Percentiles rank a stretch among this genome's conserved stretches.
Conservation (phyloP, 2,888 invertebrate species). For the Standfussiana lucernea region DNA sequence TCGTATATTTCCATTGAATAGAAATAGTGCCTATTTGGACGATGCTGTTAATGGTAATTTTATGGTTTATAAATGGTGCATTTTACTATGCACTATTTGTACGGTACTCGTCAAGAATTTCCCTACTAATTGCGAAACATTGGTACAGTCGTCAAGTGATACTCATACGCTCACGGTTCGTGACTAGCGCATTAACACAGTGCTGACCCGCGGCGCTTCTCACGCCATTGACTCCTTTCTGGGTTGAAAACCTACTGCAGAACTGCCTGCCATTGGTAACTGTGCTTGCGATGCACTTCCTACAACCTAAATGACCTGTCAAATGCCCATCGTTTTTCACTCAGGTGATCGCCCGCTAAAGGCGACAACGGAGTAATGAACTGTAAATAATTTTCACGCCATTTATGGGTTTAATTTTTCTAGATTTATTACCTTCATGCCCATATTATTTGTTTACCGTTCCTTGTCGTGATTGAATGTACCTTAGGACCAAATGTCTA, state of each 20-base stretch:
- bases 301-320: constrained; percentile 53
- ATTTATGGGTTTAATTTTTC: constrained; percentile 31
- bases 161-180: constrained; percentile 68
- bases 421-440: constrained; percentile 35
- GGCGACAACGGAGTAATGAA: constrained; percentile 49
- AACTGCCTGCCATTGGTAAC: constrained; percentile 61
- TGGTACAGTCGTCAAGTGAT: constrained; percentile 53
- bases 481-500: constrained; percentile 22
- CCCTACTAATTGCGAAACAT: constrained; percentile 47
- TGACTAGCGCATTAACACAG: constrained; percentile 75
- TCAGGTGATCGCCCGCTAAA: constrained; percentile 43
- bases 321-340: constrained; percentile 48
- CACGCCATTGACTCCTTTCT: constrained; percentile 77
- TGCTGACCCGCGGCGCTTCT: constrained; percentile 75
- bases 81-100: constrained; percentile 29
- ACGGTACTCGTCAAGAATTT: constrained; percentile 10
- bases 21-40: background rate
- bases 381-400: constrained; percentile 43
- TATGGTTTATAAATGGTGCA: background rate
- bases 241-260: constrained; percentile 66
- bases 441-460: constrained; percentile 31
- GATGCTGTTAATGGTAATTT: background rate
- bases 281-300: constrained; percentile 53
- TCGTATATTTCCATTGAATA: background rate
- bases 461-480: constrained; percentile 16